phyloP scores from a whole-genome alignment of 2,113 vertebrate genomes.

The Platanista minor region DNA sequence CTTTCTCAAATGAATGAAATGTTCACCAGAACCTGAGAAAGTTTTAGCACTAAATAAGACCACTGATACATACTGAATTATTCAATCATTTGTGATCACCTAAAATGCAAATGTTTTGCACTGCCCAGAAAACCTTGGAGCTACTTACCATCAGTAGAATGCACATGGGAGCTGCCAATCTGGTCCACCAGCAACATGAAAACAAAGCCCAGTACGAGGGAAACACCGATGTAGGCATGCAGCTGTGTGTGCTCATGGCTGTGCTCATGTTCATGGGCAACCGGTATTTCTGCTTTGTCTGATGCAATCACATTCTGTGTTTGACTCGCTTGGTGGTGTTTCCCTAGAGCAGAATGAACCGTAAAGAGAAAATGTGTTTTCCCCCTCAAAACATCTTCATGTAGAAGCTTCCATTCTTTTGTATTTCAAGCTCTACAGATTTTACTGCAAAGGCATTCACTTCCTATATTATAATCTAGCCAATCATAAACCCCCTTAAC shows the following conservation, averaged over 20 bases:
- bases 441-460: conserved; percentile 19
- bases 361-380: conserved; percentile 35
- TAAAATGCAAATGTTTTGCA: not conserved
- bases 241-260: conserved; percentile 86
- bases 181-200: conserved; percentile 99
- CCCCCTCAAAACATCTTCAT: conserved; percentile 10
- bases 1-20: not conserved
- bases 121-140: not conserved
- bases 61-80: not conserved
- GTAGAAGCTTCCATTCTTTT: not conserved
- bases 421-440: conserved; percentile 25
- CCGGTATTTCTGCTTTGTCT: conserved; percentile 79
- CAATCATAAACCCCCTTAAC: conserved; percentile 14
- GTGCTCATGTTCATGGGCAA: conserved; percentile 83
- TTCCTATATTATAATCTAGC: not conserved
- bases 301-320: conserved; percentile 82
- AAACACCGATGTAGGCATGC: conserved; percentile 95
- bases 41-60: not conserved
- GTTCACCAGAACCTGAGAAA: not conserved
- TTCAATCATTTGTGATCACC: not conserved
- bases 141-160: conserved; percentile 90
- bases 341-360: conserved; percentile 78
- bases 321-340: conserved; percentile 83
- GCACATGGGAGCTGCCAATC: conserved; percentile 94
- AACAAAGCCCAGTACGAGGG: conserved; percentile 96